Evolutionary conservation across 2,888 invertebrate species (phyloP), one percentile per base, ranked within the genome.

Genomic region (Xiphydria camelus): DNA sequence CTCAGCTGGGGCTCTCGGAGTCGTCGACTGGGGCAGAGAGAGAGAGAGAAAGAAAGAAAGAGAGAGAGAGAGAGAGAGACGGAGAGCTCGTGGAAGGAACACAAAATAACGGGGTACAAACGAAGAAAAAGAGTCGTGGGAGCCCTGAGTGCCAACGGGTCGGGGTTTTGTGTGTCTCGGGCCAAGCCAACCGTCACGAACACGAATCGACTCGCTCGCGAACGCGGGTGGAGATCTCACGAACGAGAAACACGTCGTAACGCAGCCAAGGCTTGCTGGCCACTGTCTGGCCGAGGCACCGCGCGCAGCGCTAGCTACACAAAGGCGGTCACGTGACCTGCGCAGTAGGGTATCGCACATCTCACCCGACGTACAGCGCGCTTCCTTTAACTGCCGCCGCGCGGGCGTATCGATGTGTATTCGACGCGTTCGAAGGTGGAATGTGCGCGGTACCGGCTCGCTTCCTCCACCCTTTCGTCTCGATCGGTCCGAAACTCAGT

Each of bases 181-280:
- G 41, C 17, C 34, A 33, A 42, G 26, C 12, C 26, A 42, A 36
- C 26, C 42, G 23, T 36, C 36, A 25, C 36, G 29, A 23, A 22
- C 18, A 14, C 35, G 31, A 18, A 26, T 47, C 41, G 44, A 45
- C 41, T 49, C 47, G 47, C 39, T 44, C 50, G 40, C 51, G 47
- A 44, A 45, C 14, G 35, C 32, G 20, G 22, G 23, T 25, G 20
- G 39, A 42, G 19, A 34, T 34, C 15, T 36, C 36, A 19, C 26
- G 7, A 45, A 46, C 44, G 37, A 42, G 17, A 45, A 41, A 50
- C 32, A 61, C 67, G 59, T 64, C 64, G 56, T 45, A 46, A 53
- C 62, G 62, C 63, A 59, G 57, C 64, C 63, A 62, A 67, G 56
- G 66, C 67, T 67, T 57, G 62, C 55, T 64, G 67, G 65, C 68